Percentiles rank a stretch among this genome's conserved stretches.
These are phyloP conservation scores for Rousettus leschenaultii DNA, from an alignment of 2,113 vertebrate species.

Conservation along the genomic window DNA sequence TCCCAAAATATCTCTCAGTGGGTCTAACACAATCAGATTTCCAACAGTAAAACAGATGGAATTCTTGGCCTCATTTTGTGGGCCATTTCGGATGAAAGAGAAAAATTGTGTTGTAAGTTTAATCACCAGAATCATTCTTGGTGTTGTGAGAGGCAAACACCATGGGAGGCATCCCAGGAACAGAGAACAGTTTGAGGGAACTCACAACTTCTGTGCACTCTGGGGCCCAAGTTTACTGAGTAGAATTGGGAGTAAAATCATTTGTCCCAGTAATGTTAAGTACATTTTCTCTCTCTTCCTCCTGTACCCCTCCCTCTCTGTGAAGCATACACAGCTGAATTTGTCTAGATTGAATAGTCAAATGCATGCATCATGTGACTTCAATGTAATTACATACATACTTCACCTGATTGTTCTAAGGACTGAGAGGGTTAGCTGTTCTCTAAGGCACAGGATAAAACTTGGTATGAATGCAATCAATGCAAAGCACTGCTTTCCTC, in stretches of 20 bases:
- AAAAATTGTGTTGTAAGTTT: not conserved
- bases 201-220: not conserved
- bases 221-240: not conserved
- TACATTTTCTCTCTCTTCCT: not conserved
- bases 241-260: not conserved
- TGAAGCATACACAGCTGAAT: not conserved
- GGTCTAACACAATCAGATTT: not conserved
- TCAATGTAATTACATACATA: not conserved
- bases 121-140: not conserved
- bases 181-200: not conserved
- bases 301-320: not conserved
- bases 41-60: not conserved
- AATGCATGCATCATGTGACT: not conserved
- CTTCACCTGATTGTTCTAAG: not conserved
- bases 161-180: rapidly evolving
- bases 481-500: not conserved
- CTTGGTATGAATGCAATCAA: not conserved
- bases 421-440: not conserved
- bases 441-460: not conserved
- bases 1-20: not conserved
- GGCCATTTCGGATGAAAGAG: not conserved
- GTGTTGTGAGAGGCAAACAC: not conserved
- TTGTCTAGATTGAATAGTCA: not conserved
- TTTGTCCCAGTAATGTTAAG: not conserved
- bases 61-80: not conserved